phyloP scores from a whole-genome alignment of 1,140 invertebrate genomes.

The Caenorhabditis tropicalis region DNA sequence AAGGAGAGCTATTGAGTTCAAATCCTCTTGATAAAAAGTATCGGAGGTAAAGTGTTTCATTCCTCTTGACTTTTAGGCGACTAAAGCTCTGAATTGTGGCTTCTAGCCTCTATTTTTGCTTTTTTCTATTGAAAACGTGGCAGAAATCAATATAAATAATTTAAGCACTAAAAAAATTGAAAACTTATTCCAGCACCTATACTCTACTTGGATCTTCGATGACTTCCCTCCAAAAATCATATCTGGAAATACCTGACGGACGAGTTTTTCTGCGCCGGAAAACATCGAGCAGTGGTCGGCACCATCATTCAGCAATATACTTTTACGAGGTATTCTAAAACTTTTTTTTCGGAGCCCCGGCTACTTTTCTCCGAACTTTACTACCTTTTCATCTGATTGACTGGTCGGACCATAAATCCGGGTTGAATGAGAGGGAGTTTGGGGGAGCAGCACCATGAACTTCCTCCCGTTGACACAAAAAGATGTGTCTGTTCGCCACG shows the following conservation, averaged over 20 bases:
- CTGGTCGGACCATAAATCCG: conserved; percentile 5
- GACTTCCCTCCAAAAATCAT: conserved; percentile 23
- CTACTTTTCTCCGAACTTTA: conserved; percentile 3
- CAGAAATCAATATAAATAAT: too few species aligned
- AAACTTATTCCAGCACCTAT: neutral
- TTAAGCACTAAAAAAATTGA: too few species aligned
- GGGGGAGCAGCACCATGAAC: neutral
- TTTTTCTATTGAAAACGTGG: too few species aligned
- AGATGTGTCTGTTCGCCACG: conserved; percentile 21
- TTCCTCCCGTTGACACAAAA: neutral
- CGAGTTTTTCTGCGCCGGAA: conserved; percentile 32
- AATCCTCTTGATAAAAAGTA: conserved; percentile 41
- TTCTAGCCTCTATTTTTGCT: neutral
- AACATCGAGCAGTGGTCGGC: conserved; percentile 37
- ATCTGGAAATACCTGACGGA: conserved; percentile 35
- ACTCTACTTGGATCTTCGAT: conserved; percentile 12
- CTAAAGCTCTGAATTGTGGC: too few species aligned
- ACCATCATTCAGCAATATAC: conserved; percentile 38
- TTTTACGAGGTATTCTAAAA: conserved; percentile 42
- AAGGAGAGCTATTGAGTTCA: conserved; percentile 13
- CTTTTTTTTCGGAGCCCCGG: too few species aligned
- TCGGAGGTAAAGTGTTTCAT: conserved; percentile 22
- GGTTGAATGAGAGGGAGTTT: neutral
- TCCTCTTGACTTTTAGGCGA: neutral
- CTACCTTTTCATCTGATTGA: neutral